These are phyloP conservation scores for Syrphus vitripennis DNA, from an alignment of 2,888 invertebrate genomes.

Conservation along the genomic window DNA sequence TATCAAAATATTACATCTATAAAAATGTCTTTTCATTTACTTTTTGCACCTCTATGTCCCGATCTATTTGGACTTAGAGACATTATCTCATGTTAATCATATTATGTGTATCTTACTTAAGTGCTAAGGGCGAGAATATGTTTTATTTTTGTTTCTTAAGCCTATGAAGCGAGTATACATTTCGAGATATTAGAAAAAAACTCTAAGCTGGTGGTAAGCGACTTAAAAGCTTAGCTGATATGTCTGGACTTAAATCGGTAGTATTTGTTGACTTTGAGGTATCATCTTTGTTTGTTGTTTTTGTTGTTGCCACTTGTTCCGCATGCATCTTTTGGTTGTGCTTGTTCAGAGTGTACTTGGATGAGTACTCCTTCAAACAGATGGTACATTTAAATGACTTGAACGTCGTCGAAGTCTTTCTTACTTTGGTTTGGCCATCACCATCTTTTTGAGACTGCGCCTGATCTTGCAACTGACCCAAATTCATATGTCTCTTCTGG, in stretches of 20 bases:
- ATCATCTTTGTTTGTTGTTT: not conserved
- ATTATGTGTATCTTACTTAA: not conserved
- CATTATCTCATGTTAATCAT: not conserved
- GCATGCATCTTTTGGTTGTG: constrained; percentile 31
- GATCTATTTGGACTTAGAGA: constrained; percentile 32
- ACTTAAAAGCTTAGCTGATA: not conserved
- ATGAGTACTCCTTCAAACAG: constrained; percentile 41
- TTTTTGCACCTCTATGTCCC: constrained; percentile 44
- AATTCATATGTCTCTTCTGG: constrained; percentile 76
- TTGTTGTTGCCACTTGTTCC: not conserved
- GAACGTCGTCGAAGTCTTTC: not conserved
- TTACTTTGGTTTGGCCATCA: not conserved
- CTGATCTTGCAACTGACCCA: not conserved
- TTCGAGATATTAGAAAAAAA: not conserved
- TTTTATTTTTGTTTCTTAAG: constrained; percentile 8
- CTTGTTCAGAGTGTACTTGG: constrained; percentile 30
- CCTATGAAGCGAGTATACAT: constrained; percentile 58
- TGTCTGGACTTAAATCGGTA: not conserved
- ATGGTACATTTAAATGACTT: constrained; percentile 39
- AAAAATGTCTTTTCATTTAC: constrained; percentile 39
- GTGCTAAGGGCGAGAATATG: constrained; percentile 39
- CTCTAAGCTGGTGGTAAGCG: not conserved
- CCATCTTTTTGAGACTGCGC: not conserved
- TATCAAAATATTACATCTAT: constrained; percentile 12
- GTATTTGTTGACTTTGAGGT: not conserved